phyloP scores from a whole-genome alignment of 1,140 invertebrate species.

The Meloidogyne hapla region DNA sequence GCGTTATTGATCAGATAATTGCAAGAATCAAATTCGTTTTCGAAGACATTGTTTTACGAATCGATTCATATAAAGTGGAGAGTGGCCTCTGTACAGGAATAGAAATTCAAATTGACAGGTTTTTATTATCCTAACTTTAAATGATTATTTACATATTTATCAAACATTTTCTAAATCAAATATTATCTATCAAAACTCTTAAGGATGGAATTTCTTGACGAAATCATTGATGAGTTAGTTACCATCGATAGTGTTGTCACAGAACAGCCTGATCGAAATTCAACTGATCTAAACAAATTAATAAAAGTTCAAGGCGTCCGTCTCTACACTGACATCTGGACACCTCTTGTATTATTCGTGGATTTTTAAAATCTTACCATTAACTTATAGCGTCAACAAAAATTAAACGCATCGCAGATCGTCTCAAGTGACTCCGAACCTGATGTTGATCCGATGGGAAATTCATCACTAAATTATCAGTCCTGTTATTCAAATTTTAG shows the following conservation, averaged over 20 bases:
- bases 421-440: background rate
- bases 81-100: conserved; percentile 39
- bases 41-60: conserved; percentile 36
- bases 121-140: conserved; percentile 8
- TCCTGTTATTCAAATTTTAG: conserved; percentile 52
- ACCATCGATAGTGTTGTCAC: background rate
- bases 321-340: conserved; percentile 48
- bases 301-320: conserved; percentile 46
- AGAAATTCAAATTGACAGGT: conserved; percentile 53
- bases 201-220: conserved; percentile 54
- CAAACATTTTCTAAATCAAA: background rate
- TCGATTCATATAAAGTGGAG: conserved; percentile 38
- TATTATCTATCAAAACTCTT: background rate
- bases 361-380: background rate
- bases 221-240: conserved; percentile 39
- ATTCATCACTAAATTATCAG: conserved; percentile 45
- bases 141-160: background rate
- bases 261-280: conserved; percentile 21
- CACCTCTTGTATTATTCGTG: conserved; percentile 17
- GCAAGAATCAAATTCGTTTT: conserved; percentile 50
- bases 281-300: conserved; percentile 49
- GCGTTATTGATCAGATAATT: conserved; percentile 47
- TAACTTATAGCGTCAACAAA: background rate
- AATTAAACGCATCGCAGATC: conserved; percentile 3
- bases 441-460: conserved; percentile 24